A percentile compares a stretch with the other conserved stretches of the same genome.
These are phyloP conservation scores for Scylla paramamosain DNA, from an alignment of 1,140 invertebrate species.

Conservation along the genomic window DNA sequence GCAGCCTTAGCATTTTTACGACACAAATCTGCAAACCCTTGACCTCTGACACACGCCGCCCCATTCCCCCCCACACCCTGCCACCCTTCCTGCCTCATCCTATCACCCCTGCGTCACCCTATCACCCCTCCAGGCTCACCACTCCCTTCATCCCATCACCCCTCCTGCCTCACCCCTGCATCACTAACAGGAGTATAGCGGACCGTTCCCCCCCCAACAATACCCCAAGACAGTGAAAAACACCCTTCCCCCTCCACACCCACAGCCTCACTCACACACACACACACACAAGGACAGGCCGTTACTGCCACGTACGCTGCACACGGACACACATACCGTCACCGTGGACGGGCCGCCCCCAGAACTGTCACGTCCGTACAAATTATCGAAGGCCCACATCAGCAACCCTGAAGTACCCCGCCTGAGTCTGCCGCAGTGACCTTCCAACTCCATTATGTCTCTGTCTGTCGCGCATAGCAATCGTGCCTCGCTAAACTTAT, in stretches of 20 bases:
- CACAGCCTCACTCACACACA: background rate
- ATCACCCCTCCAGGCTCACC: no score
- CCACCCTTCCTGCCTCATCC: no score
- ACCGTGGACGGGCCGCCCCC: background rate
- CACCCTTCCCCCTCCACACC: background rate
- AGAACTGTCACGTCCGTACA: background rate
- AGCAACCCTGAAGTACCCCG: background rate
- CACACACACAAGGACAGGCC: background rate
- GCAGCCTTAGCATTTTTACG: background rate
- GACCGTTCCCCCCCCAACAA: no score
- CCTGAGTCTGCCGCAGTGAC: background rate
- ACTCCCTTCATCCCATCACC: no score
- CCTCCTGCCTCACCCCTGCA: no score
- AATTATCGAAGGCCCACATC: background rate
- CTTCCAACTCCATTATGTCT: background rate
- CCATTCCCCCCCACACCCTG: no score
- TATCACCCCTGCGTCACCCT: no score
- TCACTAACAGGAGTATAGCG: no score
- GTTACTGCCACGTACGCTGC: background rate
- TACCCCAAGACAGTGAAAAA: background rate
- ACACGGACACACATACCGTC: background rate
- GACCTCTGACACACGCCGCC: background rate
- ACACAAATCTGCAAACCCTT: background rate
- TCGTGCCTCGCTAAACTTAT: background rate
- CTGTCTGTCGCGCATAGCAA: background rate